Conservation (phyloP, 2,888 invertebrate genomes). For the Drosophila aldrichi region DNA sequence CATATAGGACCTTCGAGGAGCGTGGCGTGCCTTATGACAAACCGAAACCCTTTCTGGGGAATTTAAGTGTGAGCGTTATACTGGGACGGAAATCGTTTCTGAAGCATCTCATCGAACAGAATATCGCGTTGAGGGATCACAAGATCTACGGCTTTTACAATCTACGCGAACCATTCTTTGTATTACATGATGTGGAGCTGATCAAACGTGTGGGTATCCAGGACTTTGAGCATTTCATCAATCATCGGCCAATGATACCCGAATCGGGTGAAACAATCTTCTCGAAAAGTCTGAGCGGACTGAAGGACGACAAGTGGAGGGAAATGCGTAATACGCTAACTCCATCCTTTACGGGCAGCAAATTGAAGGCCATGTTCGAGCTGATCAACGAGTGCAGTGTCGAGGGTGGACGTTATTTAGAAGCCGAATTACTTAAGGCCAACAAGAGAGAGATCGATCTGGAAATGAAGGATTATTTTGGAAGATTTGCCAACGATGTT, state of each 20-base stretch:
- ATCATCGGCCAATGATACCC: slow-evolving; percentile 80
- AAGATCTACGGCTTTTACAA: slow-evolving; percentile 86
- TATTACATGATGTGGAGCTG: slow-evolving; percentile 86
- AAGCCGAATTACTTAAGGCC: slow-evolving; percentile 26
- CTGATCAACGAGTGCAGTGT: slow-evolving; percentile 75
- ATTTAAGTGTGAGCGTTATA: slow-evolving; percentile 36
- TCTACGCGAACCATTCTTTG: slow-evolving; percentile 82
- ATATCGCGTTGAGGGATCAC: slow-evolving; percentile 24
- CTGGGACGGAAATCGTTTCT: slow-evolving; percentile 45
- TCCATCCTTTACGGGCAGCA: slow-evolving; percentile 85
- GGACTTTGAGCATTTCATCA: slow-evolving; percentile 87
- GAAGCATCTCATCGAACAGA: slow-evolving; percentile 33
- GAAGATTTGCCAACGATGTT: slow-evolving; percentile 83
- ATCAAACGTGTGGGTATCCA: slow-evolving; percentile 87
- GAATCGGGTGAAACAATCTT: slow-evolving; percentile 86
- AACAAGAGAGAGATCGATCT: slow-evolving; percentile 59
- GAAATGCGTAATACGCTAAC: slow-evolving; percentile 85
- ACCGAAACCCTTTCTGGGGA: slow-evolving; percentile 60
- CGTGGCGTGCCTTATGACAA: slow-evolving; percentile 45
- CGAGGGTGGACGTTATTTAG: slow-evolving; percentile 62
- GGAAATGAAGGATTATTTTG: slow-evolving; percentile 84
- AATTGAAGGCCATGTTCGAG: slow-evolving; percentile 86
- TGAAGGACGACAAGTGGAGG: slow-evolving; percentile 84
- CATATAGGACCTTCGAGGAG: slow-evolving; percentile 42
- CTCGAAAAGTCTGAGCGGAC: slow-evolving; percentile 85